phyloP scores from a whole-genome alignment of 2,888 invertebrate species.

The Pammene fasciana region DNA sequence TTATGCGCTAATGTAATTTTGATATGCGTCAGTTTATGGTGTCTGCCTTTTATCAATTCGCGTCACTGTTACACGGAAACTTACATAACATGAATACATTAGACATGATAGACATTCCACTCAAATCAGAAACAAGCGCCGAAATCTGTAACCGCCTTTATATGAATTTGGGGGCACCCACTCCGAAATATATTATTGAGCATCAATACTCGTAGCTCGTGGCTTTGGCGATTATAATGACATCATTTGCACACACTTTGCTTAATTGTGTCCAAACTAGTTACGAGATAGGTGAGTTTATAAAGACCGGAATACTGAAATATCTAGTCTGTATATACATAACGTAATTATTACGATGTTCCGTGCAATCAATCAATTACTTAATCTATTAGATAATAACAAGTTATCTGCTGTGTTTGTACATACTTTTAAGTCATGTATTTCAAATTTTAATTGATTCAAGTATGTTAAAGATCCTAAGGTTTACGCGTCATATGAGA shows the following conservation, averaged over 20 bases:
- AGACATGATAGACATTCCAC: conserved; percentile 13
- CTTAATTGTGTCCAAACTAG: neutral
- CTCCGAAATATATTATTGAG: neutral
- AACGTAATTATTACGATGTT: conserved; percentile 29
- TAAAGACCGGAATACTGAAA: neutral
- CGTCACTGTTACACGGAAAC: conserved; percentile 13
- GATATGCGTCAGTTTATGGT: conserved; percentile 36
- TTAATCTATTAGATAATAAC: conserved; percentile 32
- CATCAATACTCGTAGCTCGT: neutral
- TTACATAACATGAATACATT: conserved; percentile 13
- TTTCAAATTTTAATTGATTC: too few species aligned
- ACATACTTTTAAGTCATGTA: neutral
- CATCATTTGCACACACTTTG: conserved; percentile 1
- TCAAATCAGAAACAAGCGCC: conserved; percentile 1
- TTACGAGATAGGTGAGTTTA: too few species aligned
- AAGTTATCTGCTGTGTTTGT: conserved; percentile 22
- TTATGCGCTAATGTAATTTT: conserved; percentile 37
- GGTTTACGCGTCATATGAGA: too few species aligned
- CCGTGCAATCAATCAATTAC: conserved; percentile 33
- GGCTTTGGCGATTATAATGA: conserved; percentile 1
- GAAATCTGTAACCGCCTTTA: conserved; percentile 5
- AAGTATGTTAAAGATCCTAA: too few species aligned
- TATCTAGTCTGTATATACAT: conserved; percentile 28
- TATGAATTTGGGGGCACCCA: neutral
- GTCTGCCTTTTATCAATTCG: conserved; percentile 27